Conservation (phyloP, 2,888 invertebrate species). For the Orthonevra nobilis region DNA sequence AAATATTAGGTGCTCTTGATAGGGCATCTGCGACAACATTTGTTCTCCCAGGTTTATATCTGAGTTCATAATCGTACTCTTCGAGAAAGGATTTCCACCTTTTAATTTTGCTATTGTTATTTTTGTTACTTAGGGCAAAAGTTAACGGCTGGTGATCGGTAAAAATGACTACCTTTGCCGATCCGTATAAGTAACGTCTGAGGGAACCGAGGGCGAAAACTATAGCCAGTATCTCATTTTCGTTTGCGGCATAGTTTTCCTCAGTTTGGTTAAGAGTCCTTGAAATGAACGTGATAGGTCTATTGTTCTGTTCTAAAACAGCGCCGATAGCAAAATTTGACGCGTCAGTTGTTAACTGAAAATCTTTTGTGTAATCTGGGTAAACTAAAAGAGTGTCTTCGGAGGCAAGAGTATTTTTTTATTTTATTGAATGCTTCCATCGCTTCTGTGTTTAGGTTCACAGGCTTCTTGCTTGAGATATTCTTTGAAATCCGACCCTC, state of each 20-base stretch:
- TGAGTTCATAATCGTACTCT: conserved; percentile 42
- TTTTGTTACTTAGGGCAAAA: conserved; percentile 28
- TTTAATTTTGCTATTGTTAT: conserved; percentile 26
- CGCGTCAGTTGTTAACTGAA: conserved; percentile 35
- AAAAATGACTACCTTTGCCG: conserved; percentile 31
- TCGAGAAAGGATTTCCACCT: conserved; percentile 38
- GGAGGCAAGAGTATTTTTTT: conserved; percentile 30
- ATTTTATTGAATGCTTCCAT: conserved; percentile 41
- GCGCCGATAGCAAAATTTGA: conserved; percentile 51
- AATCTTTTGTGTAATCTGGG: conserved; percentile 73
- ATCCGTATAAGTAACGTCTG: conserved; percentile 35
- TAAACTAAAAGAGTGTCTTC: conserved; percentile 41
- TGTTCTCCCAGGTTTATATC: neutral
- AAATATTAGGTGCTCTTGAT: too few species aligned
- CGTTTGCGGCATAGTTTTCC: conserved; percentile 16
- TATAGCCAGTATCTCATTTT: conserved; percentile 15
- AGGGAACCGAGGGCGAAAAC: conserved; percentile 25
- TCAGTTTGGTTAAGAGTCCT: conserved; percentile 21
- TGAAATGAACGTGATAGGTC: conserved; percentile 32
- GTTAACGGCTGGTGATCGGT: conserved; percentile 53
- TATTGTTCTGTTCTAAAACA: conserved; percentile 11
- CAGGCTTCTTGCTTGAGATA: conserved; percentile 26
- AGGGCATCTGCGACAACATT: too few species aligned
- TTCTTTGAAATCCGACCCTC: conserved; percentile 45
- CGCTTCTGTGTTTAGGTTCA: conserved; percentile 19